Evolutionary conservation across 2,888 invertebrate genomes (phyloP), one percentile per base, ranked within the genome.

Genomic region (Serripes groenlandicus): DNA sequence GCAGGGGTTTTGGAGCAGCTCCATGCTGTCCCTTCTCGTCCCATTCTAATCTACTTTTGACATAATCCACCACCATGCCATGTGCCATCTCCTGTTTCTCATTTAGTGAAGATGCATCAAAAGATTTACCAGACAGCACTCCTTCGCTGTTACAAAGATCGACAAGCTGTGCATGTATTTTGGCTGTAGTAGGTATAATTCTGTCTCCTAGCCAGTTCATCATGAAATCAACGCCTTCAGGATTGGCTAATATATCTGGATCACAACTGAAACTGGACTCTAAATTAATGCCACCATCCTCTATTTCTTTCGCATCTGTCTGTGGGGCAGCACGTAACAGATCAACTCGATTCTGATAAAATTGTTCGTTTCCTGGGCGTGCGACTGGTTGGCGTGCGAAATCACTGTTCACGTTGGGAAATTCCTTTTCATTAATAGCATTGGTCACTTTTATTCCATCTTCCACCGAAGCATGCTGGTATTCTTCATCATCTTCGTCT

Each of bases 191-290:
- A 54, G 54, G 54, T 11, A 54, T 11, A 54, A 11, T 4, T 21
- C n/a, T 7, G n/a, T 54, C 54, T 21, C 54, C 54, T n/a, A 54
- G 54, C 54, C 54, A 54, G n/a, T 54, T 7, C 54, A n/a, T 21
- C 54, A 54, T 54, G 23, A 54, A 54, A 54, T 54, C 54, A 11
- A 54, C 54, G 5, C 54, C 54, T 54, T 54, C 54, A 54, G 54
- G 54, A 54, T 54, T 54, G 7, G 54, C 54, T 54, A 54, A 42
- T 9, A 42, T 9, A 23, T 54, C 7, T 54, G n/a, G 54, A 21
- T 54, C n/a, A n/a, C n/a, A n/a, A n/a, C n/a, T n/a, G n/a, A n/a
- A n/a, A n/a, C n/a, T n/a, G n/a, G n/a, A n/a, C n/a, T n/a, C n/a
- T n/a, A n/a, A n/a, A n/a, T n/a, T n/a, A n/a, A n/a, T n/a, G n/a